A percentile compares a stretch with the other conserved stretches of the same genome.
Conservation (phyloP, 1,140 invertebrate genomes). For the Drosophila takahashii region DNA sequence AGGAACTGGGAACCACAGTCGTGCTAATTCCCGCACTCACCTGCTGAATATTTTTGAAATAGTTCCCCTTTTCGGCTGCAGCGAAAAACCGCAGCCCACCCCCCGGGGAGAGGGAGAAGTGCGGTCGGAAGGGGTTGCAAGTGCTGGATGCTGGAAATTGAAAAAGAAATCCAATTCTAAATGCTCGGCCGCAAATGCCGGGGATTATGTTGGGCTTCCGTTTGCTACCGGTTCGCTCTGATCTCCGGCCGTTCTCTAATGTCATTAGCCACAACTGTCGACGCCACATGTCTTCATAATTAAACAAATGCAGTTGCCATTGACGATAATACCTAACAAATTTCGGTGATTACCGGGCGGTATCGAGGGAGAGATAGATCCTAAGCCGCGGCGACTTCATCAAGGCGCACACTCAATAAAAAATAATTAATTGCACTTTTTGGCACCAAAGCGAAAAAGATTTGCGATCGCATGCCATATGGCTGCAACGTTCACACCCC, state of each 20-base stretch:
- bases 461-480: conserved; percentile 54
- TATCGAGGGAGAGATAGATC: background rate
- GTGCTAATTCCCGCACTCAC: conserved; percentile 25
- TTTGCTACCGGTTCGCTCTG: conserved; percentile 39
- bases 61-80: conserved; percentile 23
- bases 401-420: conserved; percentile 66
- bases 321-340: conserved; percentile 74
- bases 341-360: conserved; percentile 61
- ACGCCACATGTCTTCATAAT: conserved; percentile 81
- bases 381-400: conserved; percentile 16
- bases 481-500: conserved; percentile 65
- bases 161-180: conserved; percentile 47
- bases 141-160: conserved; percentile 9
- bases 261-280: conserved; percentile 80
- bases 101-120: conserved; percentile 10
- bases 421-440: conserved; percentile 80
- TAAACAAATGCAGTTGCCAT: conserved; percentile 65
- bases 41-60: conserved; percentile 21
- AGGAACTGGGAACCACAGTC: conserved; percentile 1
- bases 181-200: conserved; percentile 65
- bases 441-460: conserved; percentile 56
- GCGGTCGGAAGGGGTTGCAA: conserved; percentile 17
- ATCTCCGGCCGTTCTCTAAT: conserved; percentile 45
- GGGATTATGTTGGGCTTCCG: conserved; percentile 68
- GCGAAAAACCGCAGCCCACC: conserved; percentile 46